Percentiles rank a stretch among this genome's conserved stretches.
These are phyloP conservation scores for Amphimallon solstitiale DNA, from an alignment of 2,888 invertebrate species.

Conservation along the genomic window DNA sequence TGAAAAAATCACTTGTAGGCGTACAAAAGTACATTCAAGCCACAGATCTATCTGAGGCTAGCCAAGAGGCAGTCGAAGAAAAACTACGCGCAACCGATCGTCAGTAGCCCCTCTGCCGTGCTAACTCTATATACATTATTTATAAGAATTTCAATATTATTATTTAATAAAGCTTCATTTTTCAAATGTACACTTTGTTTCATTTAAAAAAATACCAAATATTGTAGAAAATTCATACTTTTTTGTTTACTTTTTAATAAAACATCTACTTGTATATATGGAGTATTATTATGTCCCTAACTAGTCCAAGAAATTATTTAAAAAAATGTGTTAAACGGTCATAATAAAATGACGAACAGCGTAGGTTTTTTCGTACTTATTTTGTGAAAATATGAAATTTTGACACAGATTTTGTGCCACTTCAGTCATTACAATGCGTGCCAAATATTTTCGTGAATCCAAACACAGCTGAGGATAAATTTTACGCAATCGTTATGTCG, in stretches of 20 bases:
- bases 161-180: slow-evolving; percentile 64
- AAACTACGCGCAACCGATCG: slow-evolving; percentile 94
- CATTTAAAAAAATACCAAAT: slow-evolving; percentile 51
- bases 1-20: slow-evolving; percentile 96
- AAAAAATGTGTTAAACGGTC: background rate
- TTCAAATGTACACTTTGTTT: slow-evolving; percentile 57
- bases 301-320: background rate
- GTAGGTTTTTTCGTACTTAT: background rate
- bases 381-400: slow-evolving; percentile 1
- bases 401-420: slow-evolving; percentile 1
- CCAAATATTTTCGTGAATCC: slow-evolving; percentile 20
- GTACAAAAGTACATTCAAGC: slow-evolving; percentile 98
- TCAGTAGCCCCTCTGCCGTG: slow-evolving; percentile 69
- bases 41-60: slow-evolving; percentile 93
- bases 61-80: slow-evolving; percentile 92
- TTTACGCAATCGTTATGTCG: slow-evolving; percentile 7
- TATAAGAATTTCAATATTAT: slow-evolving; percentile 63
- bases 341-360: background rate
- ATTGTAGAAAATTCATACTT: slow-evolving; percentile 37
- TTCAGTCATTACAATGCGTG: slow-evolving; percentile 3
- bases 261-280: slow-evolving; percentile 38
- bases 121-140: slow-evolving; percentile 51
- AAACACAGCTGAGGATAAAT: slow-evolving; percentile 22
- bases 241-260: slow-evolving; percentile 42
- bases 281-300: too few relatives aligned